Percentiles rank a stretch among this genome's conserved stretches.
phyloP scores from a whole-genome alignment of 2,113 vertebrate species.

The Zosterops japonicus region DNA sequence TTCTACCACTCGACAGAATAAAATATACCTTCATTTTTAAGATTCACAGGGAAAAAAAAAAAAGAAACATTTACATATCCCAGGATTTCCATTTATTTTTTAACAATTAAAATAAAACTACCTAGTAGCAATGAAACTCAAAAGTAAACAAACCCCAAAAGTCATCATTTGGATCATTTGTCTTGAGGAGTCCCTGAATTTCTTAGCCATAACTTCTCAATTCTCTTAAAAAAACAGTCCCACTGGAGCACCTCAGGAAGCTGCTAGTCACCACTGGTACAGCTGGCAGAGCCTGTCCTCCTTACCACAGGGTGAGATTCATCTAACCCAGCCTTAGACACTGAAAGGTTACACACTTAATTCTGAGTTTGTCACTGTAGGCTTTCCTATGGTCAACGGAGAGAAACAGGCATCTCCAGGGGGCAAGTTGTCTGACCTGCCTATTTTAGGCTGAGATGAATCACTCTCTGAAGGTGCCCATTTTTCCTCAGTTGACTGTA shows the following conservation, averaged over 20 bases:
- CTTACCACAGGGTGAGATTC: background rate
- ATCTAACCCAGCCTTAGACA: background rate
- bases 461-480: background rate
- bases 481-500: background rate
- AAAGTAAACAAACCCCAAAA: background rate
- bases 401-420: background rate
- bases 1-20: background rate
- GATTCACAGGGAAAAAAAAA: background rate
- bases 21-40: background rate
- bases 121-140: background rate
- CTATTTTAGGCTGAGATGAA: conserved; percentile 16
- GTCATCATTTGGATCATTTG: background rate
- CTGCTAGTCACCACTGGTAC: background rate
- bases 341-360: background rate
- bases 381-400: background rate
- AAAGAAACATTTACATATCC: background rate
- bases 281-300: background rate
- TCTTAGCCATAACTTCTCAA: background rate
- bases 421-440: background rate
- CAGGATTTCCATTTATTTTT: background rate
- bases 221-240: background rate
- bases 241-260: background rate
- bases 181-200: background rate
- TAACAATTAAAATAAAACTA: background rate
- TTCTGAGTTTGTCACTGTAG: background rate